Evolutionary conservation across 2,888 invertebrate species (phyloP), one percentile per base, ranked within the genome.

Genomic region (Amphipyra tragopoginis): DNA sequence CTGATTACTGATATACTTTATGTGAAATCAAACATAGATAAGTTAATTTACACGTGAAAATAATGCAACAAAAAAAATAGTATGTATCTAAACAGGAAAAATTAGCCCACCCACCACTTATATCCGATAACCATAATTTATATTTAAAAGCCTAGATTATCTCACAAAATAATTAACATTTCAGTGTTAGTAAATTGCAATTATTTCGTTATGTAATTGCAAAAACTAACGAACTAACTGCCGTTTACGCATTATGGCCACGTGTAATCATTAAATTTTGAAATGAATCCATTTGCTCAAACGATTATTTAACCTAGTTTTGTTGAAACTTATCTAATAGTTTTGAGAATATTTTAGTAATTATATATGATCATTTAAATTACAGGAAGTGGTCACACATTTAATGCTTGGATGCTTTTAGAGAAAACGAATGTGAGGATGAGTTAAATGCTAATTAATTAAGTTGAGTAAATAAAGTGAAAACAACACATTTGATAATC

Each of bases 251-350:
- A 60, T 71, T 66, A 52, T 57, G 56, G 56, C 7, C 47, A 55
- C 45, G 52, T 48, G 58, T 65, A 71, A 71, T 59, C 29, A 34
- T 56, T 53, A 42, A 21, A 56, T 75, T 75, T 75, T 72, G 73
- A 59, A 73, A 73, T 54, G 40, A 29, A 71, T 43, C 40, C 43
- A 53, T 69, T 73, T 68, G 50, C 26, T 68, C 42, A 47, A 56
- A 49, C 29, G 44, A 75, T 69, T 69, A 59, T 69, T 63, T 52
- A 62, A 74, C 63, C 71, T 7, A 59, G 43, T 55, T 74, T 43
- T 29, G 54, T 48, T 69, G n/a, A 42, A 49, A 72, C 33, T 65
- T 61, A 70, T 70, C 54, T 62, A 61, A 75, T 58, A 34, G n/a
- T 40, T 57, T 50, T 34, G 11, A 36, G 48, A 63, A 48, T 48